These are phyloP conservation scores for Euura saliciscinereae DNA, from an alignment of 1,140 invertebrate species.

Conservation along the genomic window DNA sequence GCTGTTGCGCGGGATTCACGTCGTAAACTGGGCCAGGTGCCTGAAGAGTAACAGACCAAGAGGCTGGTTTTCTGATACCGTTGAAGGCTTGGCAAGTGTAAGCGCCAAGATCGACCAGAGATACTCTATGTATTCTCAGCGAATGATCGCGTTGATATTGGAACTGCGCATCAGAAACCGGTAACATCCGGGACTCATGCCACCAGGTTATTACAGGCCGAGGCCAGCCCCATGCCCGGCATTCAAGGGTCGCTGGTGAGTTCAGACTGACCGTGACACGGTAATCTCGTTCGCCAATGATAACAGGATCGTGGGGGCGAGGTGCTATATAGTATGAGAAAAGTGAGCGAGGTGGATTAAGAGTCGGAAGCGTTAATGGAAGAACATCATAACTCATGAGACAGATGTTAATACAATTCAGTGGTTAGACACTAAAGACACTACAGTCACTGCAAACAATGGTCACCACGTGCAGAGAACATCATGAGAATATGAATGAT, in stretches of 20 bases:
- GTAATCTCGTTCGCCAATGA: constrained; percentile 64
- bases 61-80: constrained; percentile 75
- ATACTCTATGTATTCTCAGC: constrained; percentile 74
- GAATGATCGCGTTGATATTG: constrained; percentile 77
- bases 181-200: constrained; percentile 75
- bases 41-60: constrained; percentile 75
- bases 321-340: constrained; percentile 51
- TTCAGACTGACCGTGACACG: constrained; percentile 74
- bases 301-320: constrained; percentile 52
- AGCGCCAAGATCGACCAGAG: constrained; percentile 74
- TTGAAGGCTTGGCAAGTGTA: constrained; percentile 90
- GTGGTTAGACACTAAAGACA: no score
- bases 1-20: constrained; percentile 57
- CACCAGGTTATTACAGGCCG: constrained; percentile 85
- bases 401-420: not conserved
- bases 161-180: constrained; percentile 71
- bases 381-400: not conserved
- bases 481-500: no score
- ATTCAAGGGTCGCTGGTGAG: constrained; percentile 73
- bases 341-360: constrained; percentile 24
- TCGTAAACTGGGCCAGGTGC: constrained; percentile 68
- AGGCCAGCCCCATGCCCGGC: constrained; percentile 84
- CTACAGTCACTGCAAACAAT: no score
- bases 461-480: no score
- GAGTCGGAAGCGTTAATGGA: constrained; percentile 12